Evolutionary conservation across 2,797 vertebrate genomes (phyloP), one percentile per base, ranked within the genome.

Genomic region (Ispidina picta): DNA sequence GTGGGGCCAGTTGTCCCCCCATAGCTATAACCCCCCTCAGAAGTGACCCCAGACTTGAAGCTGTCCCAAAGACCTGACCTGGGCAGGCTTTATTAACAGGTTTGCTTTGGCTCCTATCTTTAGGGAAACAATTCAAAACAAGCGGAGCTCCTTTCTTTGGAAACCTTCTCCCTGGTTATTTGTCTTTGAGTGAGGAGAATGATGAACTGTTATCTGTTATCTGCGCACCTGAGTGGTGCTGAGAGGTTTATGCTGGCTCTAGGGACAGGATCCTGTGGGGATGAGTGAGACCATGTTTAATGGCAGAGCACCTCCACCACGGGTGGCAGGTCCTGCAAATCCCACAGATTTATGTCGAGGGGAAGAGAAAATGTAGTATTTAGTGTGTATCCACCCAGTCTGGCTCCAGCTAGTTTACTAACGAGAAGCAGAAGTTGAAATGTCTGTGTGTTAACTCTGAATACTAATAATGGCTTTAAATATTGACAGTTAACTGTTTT

Each of bases 111-210:
- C 56, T 82, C 23, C 31, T 25, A 5, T 16, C n/a, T 81, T 84
- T 66, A 72, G 41, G 55, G 62, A 77, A 85, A 46, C 15, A 16
- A 20, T 15, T 75, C 63, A 31, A 86, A 92, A 5, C 26, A 35
- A 65, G 51, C 6, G 2, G 10, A 7, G 8, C 26, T 74, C 35
- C 63, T 59, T 74, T 62, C 59, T 72, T 58, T 51, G 87, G 56
- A 44, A 21, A 15, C 66, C 58, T 28, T 2, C 31, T 19, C 26
- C 49, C 31, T 1, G 1, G 23, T 28, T 28, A 6, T 66, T 43
- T 55, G 17, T 15, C 15, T 1, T 0, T 3, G 51, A 23, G 2
- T 0, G 1, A 37, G 69, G 62, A 43, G 29, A 13, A 19, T 10
- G 19, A 8, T 26, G 65, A 17, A 20, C 49, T 37, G 29, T 3